Percentiles rank a stretch among this genome's conserved stretches.
Evolutionary conservation across 92 coral and sea anemone species (phyloP).

Genomic region (Desmophyllum pertusum): DNA sequence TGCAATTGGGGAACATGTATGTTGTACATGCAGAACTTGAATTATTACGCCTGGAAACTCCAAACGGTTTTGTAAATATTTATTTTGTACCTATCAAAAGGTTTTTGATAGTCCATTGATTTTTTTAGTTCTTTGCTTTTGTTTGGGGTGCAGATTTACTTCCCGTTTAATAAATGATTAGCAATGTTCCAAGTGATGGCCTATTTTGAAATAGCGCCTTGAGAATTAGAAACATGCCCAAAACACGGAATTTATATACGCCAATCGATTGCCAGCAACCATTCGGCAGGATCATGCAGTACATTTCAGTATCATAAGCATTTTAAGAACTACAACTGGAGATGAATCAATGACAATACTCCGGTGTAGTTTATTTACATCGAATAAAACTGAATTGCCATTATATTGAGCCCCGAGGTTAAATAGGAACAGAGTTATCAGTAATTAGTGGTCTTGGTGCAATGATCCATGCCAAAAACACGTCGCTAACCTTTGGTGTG

Average conservation of each 20-base stretch:
- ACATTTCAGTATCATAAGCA: not conserved
- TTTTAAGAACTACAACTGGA: not conserved
- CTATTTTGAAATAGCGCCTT: not conserved
- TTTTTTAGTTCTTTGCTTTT: no score
- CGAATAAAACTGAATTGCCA: not conserved
- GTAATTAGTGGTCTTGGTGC: not conserved
- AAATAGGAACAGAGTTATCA: not conserved
- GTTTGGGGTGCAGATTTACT: not conserved
- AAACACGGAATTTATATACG: not conserved
- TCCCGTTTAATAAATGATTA: not conserved
- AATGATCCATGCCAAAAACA: conserved; percentile 1
- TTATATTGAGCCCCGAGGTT: conserved; percentile 9
- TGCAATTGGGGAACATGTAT: not conserved
- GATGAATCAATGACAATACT: not conserved
- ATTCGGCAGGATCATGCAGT: not conserved
- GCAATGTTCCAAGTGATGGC: not conserved
- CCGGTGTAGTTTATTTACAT: not conserved
- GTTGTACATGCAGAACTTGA: not conserved
- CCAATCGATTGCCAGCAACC: not conserved
- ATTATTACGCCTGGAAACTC: not conserved
- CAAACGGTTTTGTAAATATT: not conserved
- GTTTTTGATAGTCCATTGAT: not conserved
- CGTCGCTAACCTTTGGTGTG: not conserved
- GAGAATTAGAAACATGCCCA: not conserved
- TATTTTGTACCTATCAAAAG: not conserved